Percentiles rank a stretch among this genome's conserved stretches.
Conservation (phyloP, 2,113 vertebrate species). For the Eretmodus cyanostictus region DNA sequence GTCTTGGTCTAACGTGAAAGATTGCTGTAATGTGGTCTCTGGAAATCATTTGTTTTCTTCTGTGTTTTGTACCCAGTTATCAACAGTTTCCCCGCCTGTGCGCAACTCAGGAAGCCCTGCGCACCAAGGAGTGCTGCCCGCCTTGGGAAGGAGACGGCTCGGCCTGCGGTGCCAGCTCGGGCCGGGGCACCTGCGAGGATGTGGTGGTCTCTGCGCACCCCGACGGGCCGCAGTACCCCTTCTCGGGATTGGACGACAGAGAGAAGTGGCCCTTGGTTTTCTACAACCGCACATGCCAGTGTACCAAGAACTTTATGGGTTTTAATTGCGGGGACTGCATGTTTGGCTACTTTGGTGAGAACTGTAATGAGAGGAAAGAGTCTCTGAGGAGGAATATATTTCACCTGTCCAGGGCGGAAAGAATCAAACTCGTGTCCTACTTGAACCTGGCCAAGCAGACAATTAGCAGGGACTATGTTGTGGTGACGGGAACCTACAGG, state of each 20-base stretch:
- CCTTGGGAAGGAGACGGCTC: slow-evolving; percentile 55
- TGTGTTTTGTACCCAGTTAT: neutral
- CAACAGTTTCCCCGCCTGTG: slow-evolving; percentile 60
- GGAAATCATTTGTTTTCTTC: slow-evolving; percentile 36
- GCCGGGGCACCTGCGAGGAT: slow-evolving; percentile 79
- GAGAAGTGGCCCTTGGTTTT: slow-evolving; percentile 90
- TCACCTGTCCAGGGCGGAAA: slow-evolving; percentile 76
- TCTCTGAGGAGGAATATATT: slow-evolving; percentile 82
- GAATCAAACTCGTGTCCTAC: slow-evolving; percentile 82
- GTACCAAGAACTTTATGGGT: slow-evolving; percentile 84
- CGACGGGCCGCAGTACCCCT: slow-evolving; percentile 83
- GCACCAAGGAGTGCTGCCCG: slow-evolving; percentile 59
- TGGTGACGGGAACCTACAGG: slow-evolving; percentile 76
- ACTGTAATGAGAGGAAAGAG: slow-evolving; percentile 73
- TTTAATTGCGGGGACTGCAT: slow-evolving; percentile 83
- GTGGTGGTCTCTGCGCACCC: slow-evolving; percentile 70
- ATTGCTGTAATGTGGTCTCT: slow-evolving; percentile 58
- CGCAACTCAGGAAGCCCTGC: slow-evolving; percentile 21
- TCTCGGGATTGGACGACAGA: slow-evolving; percentile 84
- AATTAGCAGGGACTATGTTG: slow-evolving; percentile 79
- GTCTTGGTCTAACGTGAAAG: neutral
- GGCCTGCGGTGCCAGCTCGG: slow-evolving; percentile 65
- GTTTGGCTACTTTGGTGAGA: slow-evolving; percentile 79
- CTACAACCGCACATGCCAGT: slow-evolving; percentile 87
- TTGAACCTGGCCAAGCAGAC: slow-evolving; percentile 90